Percentiles rank a stretch among this genome's conserved stretches.
These are phyloP conservation scores for Aromia moschata DNA, from an alignment of 2,888 invertebrate genomes.

Conservation along the genomic window DNA sequence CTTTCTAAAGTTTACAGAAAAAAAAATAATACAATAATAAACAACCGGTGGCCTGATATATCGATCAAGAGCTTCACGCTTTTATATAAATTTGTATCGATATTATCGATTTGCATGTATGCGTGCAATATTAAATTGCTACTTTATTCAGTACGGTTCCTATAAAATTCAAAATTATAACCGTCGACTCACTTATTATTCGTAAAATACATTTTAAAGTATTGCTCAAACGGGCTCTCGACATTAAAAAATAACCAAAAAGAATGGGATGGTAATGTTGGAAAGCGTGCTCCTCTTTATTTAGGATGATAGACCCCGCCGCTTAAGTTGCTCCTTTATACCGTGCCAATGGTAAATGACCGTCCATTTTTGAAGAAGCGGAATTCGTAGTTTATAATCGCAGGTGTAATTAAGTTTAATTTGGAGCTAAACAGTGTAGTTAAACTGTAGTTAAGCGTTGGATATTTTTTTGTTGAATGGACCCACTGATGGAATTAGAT, in stretches of 20 bases:
- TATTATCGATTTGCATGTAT: constrained; percentile 52
- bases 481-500: too few relatives aligned
- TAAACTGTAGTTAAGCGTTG: too few relatives aligned
- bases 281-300: neutral
- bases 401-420: too few relatives aligned
- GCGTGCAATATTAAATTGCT: constrained; percentile 55
- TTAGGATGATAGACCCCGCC: neutral
- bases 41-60: constrained; percentile 33
- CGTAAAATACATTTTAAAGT: constrained; percentile 34
- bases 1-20: constrained; percentile 29
- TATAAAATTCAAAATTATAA: constrained; percentile 44
- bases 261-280: neutral
- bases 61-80: constrained; percentile 37
- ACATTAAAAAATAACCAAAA: constrained; percentile 8
- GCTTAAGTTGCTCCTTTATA: too few relatives aligned
- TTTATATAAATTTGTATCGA: constrained; percentile 47
- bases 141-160: constrained; percentile 44
- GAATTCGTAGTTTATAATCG: too few relatives aligned
- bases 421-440: too few relatives aligned
- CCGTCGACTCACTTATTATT: constrained; percentile 36
- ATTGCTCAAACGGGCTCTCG: constrained; percentile 27
- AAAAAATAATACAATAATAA: constrained; percentile 33
- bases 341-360: too few relatives aligned
- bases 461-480: too few relatives aligned
- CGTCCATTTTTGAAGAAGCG: too few relatives aligned